A percentile compares a stretch with the other conserved stretches of the same genome.
Evolutionary conservation across 1,140 invertebrate genomes (phyloP).

Genomic region (Drosophila novamexicana): DNA sequence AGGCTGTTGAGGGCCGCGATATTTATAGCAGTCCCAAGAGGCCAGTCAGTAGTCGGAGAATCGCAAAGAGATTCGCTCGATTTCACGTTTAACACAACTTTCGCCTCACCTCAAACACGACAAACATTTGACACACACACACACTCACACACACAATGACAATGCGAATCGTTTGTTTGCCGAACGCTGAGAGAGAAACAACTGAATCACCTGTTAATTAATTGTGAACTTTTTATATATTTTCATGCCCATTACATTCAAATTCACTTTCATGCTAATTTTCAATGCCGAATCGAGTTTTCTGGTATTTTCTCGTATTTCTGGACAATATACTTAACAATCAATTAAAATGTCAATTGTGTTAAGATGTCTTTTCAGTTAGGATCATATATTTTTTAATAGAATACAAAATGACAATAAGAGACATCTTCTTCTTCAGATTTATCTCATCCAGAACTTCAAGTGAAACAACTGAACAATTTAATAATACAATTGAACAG

Average conservation of each 20-base stretch:
- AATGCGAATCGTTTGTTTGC: slow-evolving; percentile 19
- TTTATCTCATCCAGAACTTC: too few relatives aligned
- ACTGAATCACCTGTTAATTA: slow-evolving; percentile 5
- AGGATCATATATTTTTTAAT: too few relatives aligned
- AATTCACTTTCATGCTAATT: slow-evolving; percentile 5
- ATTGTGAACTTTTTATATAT: slow-evolving; percentile 17
- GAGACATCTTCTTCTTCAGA: too few relatives aligned
- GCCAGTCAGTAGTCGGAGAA: background rate
- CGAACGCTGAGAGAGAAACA: background rate
- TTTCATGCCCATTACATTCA: slow-evolving; percentile 1
- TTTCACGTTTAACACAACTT: slow-evolving; percentile 15
- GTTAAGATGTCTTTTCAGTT: too few relatives aligned
- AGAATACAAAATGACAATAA: too few relatives aligned
- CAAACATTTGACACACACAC: slow-evolving; percentile 13
- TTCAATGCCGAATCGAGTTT: too few relatives aligned
- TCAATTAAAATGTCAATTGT: too few relatives aligned
- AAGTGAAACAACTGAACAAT: too few relatives aligned
- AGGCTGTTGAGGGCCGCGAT: slow-evolving; percentile 2
- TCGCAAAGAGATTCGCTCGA: slow-evolving; percentile 9
- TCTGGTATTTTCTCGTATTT: too few relatives aligned
- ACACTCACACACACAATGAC: too few relatives aligned
- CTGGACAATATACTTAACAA: too few relatives aligned
- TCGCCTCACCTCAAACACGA: slow-evolving; percentile 9
- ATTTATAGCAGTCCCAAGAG: background rate
- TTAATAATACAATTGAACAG: too few relatives aligned